Conservation (phyloP, 1,140 invertebrate species). For the Polypedilum vanderplanki region DNA sequence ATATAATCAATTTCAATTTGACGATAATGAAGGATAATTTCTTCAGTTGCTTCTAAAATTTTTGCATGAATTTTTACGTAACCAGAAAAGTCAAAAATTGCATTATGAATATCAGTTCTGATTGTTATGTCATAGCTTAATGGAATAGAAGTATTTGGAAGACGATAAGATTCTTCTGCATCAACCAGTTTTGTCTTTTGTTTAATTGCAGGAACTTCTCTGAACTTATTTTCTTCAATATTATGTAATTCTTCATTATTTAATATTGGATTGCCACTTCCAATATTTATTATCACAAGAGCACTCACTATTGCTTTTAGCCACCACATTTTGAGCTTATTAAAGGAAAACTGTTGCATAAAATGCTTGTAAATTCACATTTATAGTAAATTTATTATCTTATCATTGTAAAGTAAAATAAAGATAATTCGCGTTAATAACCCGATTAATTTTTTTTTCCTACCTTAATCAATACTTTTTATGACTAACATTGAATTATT, state of each 20-base stretch:
- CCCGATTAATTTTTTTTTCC: too few relatives aligned
- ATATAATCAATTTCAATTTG: slow-evolving; percentile 39
- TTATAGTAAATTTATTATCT: too few relatives aligned
- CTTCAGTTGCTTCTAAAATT: slow-evolving; percentile 40
- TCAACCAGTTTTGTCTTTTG: slow-evolving; percentile 32
- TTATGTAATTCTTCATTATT: background rate
- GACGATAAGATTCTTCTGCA: slow-evolving; percentile 42
- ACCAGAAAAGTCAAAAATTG: slow-evolving; percentile 49
- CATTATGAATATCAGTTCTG: slow-evolving; percentile 51
- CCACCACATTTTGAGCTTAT: too few relatives aligned
- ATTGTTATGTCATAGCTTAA: slow-evolving; percentile 59
- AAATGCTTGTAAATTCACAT: too few relatives aligned
- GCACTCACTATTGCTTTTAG: background rate
- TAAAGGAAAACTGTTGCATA: too few relatives aligned
- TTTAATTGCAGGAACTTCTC: slow-evolving; percentile 30
- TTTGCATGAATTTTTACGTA: slow-evolving; percentile 50
- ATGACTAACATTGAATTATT: too few relatives aligned
- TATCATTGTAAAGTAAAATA: too few relatives aligned
- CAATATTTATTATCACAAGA: background rate
- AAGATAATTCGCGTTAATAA: too few relatives aligned
- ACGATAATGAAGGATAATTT: slow-evolving; percentile 49
- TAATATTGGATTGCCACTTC: background rate
- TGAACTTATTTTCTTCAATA: background rate
- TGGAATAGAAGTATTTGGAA: slow-evolving; percentile 53
- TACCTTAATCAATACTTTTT: too few relatives aligned